Base-by-base conservation (phyloP, 1,140 invertebrate species). In the Venustaconcha ellipsiformis region DNA sequence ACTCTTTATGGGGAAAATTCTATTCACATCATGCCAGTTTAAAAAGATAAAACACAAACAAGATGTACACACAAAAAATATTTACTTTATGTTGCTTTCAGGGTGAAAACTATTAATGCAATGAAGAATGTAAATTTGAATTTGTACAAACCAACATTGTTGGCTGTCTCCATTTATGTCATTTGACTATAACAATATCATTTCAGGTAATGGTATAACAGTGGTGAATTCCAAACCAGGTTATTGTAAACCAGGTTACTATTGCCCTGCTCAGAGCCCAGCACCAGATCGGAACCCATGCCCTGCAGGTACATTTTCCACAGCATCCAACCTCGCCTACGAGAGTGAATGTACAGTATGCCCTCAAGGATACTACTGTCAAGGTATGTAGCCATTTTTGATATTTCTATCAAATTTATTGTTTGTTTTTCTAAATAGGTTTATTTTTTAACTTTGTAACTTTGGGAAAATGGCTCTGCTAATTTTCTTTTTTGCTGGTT, bases 241-340 rank as follows among this genome's bases (percentile, higher is more conserved):
- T 70, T 80, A 80, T 5, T 89, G 88, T 79, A 75, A 73, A 60
- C 83, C 78, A 26, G 88, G 88, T 20, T 83, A 83, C 70, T 89
- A 88, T 71, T 89, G 88, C 74, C 88, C 88, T 2, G 69, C 82
- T 57, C 79, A 80, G 80, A 87, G 87, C 8, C 86, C 87, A 18
- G 57, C 82, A 3, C 80, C 82, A 14, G 82, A 84, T 65, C 80
- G 82, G 14, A 88, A 74, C 65, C 88, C 88, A 2, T 89, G 88
- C 78, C 86, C 85, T 3, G 78, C 87, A 14, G 88, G 88, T 17
- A 88, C 87, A 55, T 89, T 82, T 70, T 84, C 86, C 17, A 78
- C 73, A 67, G 23, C 59, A 1, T 79, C 86, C 5, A 71, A 86
- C 63, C 74, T 89, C 37, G 82, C 76, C 56, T 80, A 80, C 11